Evolutionary conservation across 2,113 vertebrate genomes (phyloP).

Genomic region (Oxyura jamaicensis): DNA sequence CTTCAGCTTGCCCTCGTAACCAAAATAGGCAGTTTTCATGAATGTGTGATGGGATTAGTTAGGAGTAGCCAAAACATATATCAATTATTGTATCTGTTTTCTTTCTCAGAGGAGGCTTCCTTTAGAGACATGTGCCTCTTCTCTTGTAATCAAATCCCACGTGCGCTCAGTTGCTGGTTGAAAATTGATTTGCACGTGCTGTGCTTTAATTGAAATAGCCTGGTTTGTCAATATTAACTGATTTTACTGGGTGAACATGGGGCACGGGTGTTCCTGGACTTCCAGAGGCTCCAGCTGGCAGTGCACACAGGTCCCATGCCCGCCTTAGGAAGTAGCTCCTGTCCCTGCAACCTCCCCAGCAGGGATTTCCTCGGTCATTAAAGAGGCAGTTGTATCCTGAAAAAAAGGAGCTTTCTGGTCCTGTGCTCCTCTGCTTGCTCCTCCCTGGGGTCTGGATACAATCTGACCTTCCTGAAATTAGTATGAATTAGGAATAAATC

Average conservation of each 20-base stretch:
- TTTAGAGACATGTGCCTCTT: neutral
- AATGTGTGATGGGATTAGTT: constrained; percentile 1
- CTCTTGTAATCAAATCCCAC: neutral
- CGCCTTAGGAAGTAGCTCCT: neutral
- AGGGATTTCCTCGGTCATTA: neutral
- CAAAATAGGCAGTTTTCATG: neutral
- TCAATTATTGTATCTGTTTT: constrained; percentile 26
- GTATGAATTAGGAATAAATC: neutral
- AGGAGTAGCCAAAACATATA: neutral
- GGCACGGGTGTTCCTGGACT: neutral
- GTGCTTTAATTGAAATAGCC: neutral
- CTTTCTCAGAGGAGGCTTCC: neutral
- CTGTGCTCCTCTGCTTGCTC: neutral
- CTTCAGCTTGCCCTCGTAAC: neutral
- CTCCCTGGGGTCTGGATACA: neutral
- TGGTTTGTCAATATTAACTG: neutral
- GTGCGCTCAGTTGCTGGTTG: neutral
- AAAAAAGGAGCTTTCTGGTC: neutral
- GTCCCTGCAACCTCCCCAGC: rapidly evolving
- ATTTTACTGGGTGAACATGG: neutral
- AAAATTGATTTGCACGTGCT: constrained; percentile 2
- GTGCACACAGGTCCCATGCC: neutral
- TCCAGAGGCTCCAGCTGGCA: neutral
- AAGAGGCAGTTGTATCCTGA: neutral
- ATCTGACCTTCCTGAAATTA: neutral